These are phyloP conservation scores for Nannospalax galili DNA, from an alignment of 2,113 vertebrate species.

Conservation along the genomic window DNA sequence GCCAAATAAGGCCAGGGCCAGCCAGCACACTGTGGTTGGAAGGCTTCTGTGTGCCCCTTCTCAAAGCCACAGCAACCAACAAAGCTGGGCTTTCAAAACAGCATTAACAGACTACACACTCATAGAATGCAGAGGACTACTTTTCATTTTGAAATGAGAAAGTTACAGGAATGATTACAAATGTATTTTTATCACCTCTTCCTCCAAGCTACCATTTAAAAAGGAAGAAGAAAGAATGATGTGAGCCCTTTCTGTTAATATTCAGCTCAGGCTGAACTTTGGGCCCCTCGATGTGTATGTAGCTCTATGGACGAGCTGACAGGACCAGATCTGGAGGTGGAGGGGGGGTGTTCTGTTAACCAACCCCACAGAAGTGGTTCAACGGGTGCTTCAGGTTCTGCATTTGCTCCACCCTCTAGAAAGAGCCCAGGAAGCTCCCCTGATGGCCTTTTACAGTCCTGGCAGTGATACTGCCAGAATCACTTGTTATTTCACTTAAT, in stretches of 20 bases:
- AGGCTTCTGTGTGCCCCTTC: not conserved
- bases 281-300: not conserved
- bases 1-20: conserved; percentile 15
- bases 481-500: not conserved
- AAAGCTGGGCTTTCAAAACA: not conserved
- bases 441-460: not conserved
- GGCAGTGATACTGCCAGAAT: not conserved
- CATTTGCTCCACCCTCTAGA: not conserved
- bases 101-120: not conserved
- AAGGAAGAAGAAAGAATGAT: not conserved
- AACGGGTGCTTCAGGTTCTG: not conserved
- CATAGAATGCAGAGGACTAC: not conserved
- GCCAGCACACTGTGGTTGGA: not conserved
- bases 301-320: too few species aligned
- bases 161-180: not conserved
- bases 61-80: conserved; percentile 30
- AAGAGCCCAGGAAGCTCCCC: not conserved
- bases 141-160: conserved; percentile 37
- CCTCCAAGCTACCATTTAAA: not conserved
- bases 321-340: not conserved
- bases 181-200: not conserved
- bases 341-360: not conserved
- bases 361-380: not conserved
- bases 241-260: not conserved
- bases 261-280: not conserved